These are phyloP conservation scores for Thecocarcelia acutangulata DNA, from an alignment of 2,888 invertebrate species.

Conservation along the genomic window DNA sequence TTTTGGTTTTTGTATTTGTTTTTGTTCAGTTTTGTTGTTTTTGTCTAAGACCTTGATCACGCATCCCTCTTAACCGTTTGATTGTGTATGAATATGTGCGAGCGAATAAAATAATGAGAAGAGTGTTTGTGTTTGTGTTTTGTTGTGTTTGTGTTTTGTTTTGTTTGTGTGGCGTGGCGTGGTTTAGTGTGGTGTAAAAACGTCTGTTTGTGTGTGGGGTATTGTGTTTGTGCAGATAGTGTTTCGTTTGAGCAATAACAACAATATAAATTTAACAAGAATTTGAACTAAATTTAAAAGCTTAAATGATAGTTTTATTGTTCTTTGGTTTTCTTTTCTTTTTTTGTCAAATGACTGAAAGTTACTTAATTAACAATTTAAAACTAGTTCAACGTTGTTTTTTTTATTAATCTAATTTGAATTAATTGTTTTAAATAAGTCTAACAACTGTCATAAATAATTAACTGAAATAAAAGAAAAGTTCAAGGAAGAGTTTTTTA, in stretches of 20 bases:
- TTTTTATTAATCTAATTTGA: conserved; percentile 19
- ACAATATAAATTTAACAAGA: conserved; percentile 44
- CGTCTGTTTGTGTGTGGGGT: neutral
- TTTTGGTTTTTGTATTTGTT: conserved; percentile 22
- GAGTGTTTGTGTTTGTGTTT: conserved; percentile 50
- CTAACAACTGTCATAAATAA: conserved; percentile 46
- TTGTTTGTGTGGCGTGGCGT: conserved; percentile 27
- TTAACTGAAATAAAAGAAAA: conserved; percentile 14
- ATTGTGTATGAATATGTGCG: conserved; percentile 62
- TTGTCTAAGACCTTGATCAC: conserved; percentile 74
- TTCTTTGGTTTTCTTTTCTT: neutral
- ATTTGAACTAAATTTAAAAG: conserved; percentile 13
- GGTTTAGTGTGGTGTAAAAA: conserved; percentile 1
- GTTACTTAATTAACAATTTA: conserved; percentile 30
- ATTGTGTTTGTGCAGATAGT: conserved; percentile 46
- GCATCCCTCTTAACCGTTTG: conserved; percentile 81
- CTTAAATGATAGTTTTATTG: too few species aligned
- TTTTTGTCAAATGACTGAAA: neutral
- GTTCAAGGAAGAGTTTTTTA: conserved; percentile 13
- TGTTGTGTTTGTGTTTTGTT: conserved; percentile 18
- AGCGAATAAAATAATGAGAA: conserved; percentile 26
- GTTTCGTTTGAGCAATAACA: conserved; percentile 49
- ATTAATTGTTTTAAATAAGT: conserved; percentile 17
- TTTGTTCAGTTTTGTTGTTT: conserved; percentile 43
- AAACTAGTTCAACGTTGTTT: conserved; percentile 30